These are phyloP conservation scores for Phyllotis vaccarum DNA, from an alignment of 2,797 vertebrate species.

Conservation along the genomic window DNA sequence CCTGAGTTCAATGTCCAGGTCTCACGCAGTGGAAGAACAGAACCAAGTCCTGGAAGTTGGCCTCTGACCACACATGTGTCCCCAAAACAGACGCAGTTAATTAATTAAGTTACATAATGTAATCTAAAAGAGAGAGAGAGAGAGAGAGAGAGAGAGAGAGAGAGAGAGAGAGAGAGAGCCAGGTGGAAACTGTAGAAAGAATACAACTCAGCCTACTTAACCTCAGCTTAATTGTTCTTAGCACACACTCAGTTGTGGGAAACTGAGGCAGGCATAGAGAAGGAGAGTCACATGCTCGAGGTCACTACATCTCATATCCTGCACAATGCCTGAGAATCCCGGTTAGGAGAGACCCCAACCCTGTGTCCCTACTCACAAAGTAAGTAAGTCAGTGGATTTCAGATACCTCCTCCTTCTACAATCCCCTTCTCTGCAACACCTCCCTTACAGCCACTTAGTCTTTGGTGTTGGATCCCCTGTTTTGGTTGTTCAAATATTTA, in stretches of 20 bases:
- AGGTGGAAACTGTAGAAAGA: neutral
- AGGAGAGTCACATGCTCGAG: neutral
- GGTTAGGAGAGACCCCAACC: neutral
- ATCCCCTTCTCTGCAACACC: neutral
- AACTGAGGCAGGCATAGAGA: neutral
- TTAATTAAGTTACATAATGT: neutral
- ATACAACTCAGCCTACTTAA: neutral
- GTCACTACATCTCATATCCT: neutral
- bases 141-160: too few species aligned
- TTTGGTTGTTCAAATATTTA: slow-evolving; percentile 8
- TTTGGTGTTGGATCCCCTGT: neutral
- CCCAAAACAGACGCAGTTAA: neutral
- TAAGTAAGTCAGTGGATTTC: neutral
- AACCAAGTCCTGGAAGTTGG: neutral
- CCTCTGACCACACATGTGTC: neutral
- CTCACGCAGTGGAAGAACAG: neutral
- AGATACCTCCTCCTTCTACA: neutral
- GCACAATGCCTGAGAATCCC: neutral
- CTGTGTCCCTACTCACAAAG: fast-evolving
- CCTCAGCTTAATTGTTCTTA: neutral
- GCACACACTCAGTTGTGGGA: neutral
- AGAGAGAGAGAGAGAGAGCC: neutral
- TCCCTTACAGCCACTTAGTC: neutral
- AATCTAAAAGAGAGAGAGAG: neutral
- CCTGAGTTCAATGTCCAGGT: too few species aligned